Conservation (phyloP, 2,113 vertebrate species). For the Zosterops japonicus region DNA sequence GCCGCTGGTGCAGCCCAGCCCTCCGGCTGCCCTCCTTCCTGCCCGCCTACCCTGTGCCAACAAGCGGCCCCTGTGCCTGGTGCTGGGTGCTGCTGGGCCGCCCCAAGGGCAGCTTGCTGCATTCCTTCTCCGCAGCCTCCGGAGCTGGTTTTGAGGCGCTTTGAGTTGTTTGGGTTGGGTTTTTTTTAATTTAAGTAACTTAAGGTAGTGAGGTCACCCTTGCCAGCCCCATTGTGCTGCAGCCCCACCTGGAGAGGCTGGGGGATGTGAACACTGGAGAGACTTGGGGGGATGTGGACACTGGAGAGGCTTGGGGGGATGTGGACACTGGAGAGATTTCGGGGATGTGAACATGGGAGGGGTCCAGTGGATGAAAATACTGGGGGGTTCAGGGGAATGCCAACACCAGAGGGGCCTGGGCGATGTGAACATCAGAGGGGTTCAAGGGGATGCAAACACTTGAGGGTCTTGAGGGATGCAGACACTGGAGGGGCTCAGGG, state of each 20-base stretch:
- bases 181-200: background rate
- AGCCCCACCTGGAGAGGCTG: background rate
- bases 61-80: background rate
- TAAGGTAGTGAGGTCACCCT: background rate
- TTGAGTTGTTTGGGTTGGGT: background rate
- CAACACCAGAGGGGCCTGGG: background rate
- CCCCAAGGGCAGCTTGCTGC: background rate
- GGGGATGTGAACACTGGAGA: background rate
- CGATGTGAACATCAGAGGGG: background rate
- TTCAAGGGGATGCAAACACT: background rate
- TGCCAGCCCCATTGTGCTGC: fast-evolving
- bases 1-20: background rate
- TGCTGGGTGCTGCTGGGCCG: background rate
- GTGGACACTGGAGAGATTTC: background rate
- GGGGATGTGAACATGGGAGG: background rate
- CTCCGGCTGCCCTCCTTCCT: background rate
- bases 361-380: too few species aligned
- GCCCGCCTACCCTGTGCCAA: background rate
- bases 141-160: background rate
- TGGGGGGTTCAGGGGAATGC: background rate
- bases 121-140: background rate
- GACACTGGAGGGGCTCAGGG: fast-evolving
- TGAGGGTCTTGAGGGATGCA: background rate
- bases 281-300: background rate
- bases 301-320: fast-evolving